Base-by-base conservation (phyloP, 1,140 invertebrate genomes). In the Sycobia sp. region DNA sequence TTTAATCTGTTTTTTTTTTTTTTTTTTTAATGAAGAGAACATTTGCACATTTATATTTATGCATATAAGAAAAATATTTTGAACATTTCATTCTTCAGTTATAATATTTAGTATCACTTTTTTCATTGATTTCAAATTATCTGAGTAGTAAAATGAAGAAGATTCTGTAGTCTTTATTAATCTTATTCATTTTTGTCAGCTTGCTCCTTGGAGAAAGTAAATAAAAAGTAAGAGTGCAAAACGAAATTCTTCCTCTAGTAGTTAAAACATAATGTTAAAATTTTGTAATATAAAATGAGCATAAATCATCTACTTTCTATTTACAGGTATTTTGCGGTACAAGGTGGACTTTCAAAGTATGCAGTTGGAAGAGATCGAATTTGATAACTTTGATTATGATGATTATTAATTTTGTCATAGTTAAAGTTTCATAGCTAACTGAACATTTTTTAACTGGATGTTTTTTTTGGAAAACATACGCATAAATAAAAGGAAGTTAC, bases 341-440 rank as follows among this genome's bases (percentile, higher is more conserved):
- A 96, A 97, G 85, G 96, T 99, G 69, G 97, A 99, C 85, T 96
- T 99, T 87, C 95, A 98, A 79, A 93, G 91, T 77, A 89, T 98
- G 87, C 95, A 98, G 79, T 85, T 92, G 71, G 91, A 95, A 71
- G 93, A 96, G 53, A 85, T 90, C 73, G 91, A 92, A 69, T 85
- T 86, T 62, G 90, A 92, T 74, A 91, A 92, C 69, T 93, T 91
- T 82, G 94, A 97, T 82, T 85, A 96, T 78, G 94, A 97, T 78
- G 95, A 97, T 80, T 97, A 97, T 84, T 96, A 91, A 87, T n/a
- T n/a, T n/a, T n/a, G n/a, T n/a, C n/a, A n/a, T n/a, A n/a, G n/a
- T n/a, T n/a, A n/a, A n/a, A n/a, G n/a, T n/a, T n/a, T n/a, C n/a
- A n/a, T n/a, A n/a, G n/a, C n/a, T n/a, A n/a, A n/a, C n/a, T n/a